Base-by-base conservation (phyloP, 1,140 invertebrate species). In the Parasteatoda tepidariorum region DNA sequence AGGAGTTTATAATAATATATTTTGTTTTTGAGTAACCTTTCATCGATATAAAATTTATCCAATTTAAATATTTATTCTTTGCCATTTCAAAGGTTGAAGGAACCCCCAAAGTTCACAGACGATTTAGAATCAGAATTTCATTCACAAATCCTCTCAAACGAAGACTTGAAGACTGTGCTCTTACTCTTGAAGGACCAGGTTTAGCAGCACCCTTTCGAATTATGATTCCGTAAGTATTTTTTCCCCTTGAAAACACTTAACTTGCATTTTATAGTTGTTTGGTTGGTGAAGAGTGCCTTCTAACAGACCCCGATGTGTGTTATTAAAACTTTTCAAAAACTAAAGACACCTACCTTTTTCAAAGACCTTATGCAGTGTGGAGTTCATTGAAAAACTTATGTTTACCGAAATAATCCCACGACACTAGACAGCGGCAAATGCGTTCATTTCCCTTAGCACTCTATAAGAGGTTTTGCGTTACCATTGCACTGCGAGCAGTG, bases 61-160 rank as follows among this genome's bases (percentile, higher is more conserved):
- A 41, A 6, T 6, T 6, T 6, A 6, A 41, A 41, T 41, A 41
- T 13, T 6, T 59, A 59, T 59, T 59, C 18, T 59, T 59, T 59
- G 18, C 6, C 57, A 59, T 59, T 6, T 59, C 18, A 59, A n/a
- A 59, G 57, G 68, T 85, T 57, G 87, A 90, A 74, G 91, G 91
- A 0, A 90, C 91, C 26, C 91, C 94, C 0, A 87, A 91, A 0
- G 92, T 93, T 11, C 92, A 91, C 5, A 88, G 93, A 86, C 90
- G 92, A 83, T 90, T 95, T 26, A 91, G 91, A 48, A 93, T 93
- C 0, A 92, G 91, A 6, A 90, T 95, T 2, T 92, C 91, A n/a
- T 91, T 97, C n/a, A 91, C 90, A 70, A 97, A 97, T 90, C 95
- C 96, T 0, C 87, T 97, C 66, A 94, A 95, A 0, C 91, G 94